Evolutionary conservation across 2,888 invertebrate genomes (phyloP).

Genomic region (Allacma fusca): DNA sequence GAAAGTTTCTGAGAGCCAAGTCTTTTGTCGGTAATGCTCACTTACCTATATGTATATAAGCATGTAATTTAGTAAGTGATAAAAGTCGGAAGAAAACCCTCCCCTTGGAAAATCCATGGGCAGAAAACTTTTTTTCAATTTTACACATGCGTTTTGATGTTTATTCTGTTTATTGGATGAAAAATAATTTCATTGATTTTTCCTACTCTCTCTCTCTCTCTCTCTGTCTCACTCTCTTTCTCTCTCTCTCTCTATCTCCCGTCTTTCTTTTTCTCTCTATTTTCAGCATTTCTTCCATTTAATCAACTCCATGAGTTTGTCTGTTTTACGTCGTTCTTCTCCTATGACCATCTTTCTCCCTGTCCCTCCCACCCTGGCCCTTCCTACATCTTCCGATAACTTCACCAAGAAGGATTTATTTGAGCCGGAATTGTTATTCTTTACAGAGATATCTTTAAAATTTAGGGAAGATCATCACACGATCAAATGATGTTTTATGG

Average conservation of each 20-base stretch:
- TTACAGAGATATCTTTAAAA: slow-evolving; percentile 14
- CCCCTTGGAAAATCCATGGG: slow-evolving; percentile 17
- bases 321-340: no score
- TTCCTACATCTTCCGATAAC: no score
- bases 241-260: slow-evolving; percentile 1
- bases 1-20: no score
- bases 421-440: slow-evolving; percentile 11
- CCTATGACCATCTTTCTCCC: no score
- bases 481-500: slow-evolving; percentile 22
- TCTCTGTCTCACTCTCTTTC: background rate
- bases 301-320: no score
- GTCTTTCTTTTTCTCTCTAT: no score
- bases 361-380: no score
- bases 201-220: background rate
- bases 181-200: slow-evolving; percentile 30
- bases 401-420: no score
- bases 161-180: slow-evolving; percentile 25
- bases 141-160: slow-evolving; percentile 33
- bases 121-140: slow-evolving; percentile 26
- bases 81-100: slow-evolving; percentile 27
- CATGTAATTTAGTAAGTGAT: slow-evolving; percentile 31
- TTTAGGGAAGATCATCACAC: slow-evolving; percentile 16
- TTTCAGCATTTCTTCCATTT: no score
- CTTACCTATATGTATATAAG: background rate
- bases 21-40: no score